phyloP scores from a whole-genome alignment of 2,797 vertebrate species.

The Spondyliosoma cantharus region DNA sequence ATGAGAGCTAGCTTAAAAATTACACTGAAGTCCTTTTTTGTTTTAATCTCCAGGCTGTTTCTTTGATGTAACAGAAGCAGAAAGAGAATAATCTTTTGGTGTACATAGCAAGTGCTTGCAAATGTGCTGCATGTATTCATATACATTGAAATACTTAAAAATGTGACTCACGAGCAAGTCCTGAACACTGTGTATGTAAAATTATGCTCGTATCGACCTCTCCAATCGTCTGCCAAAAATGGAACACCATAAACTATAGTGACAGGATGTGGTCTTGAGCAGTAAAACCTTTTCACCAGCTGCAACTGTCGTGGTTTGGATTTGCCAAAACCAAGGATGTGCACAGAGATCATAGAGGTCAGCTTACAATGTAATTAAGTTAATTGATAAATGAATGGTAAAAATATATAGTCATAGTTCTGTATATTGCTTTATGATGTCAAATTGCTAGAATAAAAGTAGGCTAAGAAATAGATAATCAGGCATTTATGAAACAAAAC shows the following conservation, averaged over 20 bases:
- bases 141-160: not conserved
- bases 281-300: not conserved
- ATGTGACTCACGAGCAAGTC: not conserved
- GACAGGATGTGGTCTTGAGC: constrained; percentile 14
- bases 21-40: constrained; percentile 1
- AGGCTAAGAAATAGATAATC: not conserved
- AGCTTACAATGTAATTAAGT: not conserved
- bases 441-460: not conserved
- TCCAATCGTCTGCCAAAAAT: not conserved
- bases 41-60: not conserved
- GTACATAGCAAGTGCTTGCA: no score
- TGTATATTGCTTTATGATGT: not conserved
- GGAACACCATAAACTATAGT: not conserved
- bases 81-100: not conserved
- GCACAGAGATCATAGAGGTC: not conserved
- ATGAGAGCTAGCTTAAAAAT: not conserved
- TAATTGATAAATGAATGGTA: not conserved
- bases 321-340: not conserved
- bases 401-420: not conserved
- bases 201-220: not conserved
- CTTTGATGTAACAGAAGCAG: not conserved
- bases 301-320: not conserved
- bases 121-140: not conserved
- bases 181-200: not conserved
- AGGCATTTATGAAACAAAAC: no score